Conservation (phyloP, 2,888 invertebrate species). For the Tiliacea citrago region DNA sequence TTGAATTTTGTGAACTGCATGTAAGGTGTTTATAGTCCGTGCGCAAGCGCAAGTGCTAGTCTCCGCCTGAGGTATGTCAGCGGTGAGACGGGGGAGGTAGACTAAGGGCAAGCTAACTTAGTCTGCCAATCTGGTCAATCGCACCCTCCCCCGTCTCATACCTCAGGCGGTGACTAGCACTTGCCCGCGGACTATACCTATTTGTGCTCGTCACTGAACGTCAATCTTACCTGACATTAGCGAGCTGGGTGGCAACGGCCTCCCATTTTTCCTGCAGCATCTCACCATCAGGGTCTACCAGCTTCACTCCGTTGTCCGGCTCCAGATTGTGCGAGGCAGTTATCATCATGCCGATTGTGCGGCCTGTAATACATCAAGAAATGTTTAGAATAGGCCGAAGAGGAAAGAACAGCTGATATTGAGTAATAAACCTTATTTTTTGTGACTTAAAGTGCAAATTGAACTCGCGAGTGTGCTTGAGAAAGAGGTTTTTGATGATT, state of each 20-base stretch:
- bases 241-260: slow-evolving; percentile 95
- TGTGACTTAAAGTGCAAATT: background rate
- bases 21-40: too few relatives aligned
- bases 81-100: too few relatives aligned
- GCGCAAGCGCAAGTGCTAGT: too few relatives aligned
- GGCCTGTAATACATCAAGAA: slow-evolving; percentile 79
- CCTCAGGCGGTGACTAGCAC: too few relatives aligned
- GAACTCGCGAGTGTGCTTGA: background rate
- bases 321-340: slow-evolving; percentile 99
- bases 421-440: background rate
- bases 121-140: too few relatives aligned
- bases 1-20: too few relatives aligned
- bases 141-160: too few relatives aligned
- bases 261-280: slow-evolving; percentile 99
- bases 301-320: slow-evolving; percentile 98
- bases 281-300: slow-evolving; percentile 98
- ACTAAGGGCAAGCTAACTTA: too few relatives aligned
- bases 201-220: background rate
- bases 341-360: slow-evolving; percentile 99
- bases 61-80: too few relatives aligned
- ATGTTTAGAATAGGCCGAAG: background rate
- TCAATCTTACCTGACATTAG: slow-evolving; percentile 93
- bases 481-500: background rate
- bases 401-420: background rate
- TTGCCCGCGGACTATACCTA: background rate